phyloP scores from a whole-genome alignment of 2,888 invertebrate genomes.

The Chironomus riparius region DNA sequence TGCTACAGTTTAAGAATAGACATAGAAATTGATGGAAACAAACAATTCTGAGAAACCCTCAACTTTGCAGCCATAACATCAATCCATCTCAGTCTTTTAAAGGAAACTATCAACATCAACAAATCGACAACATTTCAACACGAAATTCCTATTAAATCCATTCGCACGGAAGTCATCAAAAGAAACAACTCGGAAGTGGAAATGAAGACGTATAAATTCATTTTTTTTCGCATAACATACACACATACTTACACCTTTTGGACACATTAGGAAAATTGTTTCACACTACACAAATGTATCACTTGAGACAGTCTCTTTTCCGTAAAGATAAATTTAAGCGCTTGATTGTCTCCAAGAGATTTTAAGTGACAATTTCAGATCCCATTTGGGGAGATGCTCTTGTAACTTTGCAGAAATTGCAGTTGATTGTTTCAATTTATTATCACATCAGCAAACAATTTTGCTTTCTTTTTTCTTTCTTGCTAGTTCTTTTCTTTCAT shows the following conservation, averaged over 20 bases:
- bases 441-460: not conserved
- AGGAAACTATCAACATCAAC: too few species aligned
- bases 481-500: too few species aligned
- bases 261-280: constrained; percentile 25
- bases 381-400: not conserved
- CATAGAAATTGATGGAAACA: too few species aligned
- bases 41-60: too few species aligned
- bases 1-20: too few species aligned
- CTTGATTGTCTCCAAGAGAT: constrained; percentile 11
- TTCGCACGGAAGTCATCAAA: too few species aligned
- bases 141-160: too few species aligned
- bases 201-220: not conserved
- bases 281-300: constrained; percentile 12
- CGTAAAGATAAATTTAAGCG: not conserved
- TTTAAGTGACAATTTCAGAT: constrained; percentile 12
- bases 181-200: too few species aligned
- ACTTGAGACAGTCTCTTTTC: not conserved
- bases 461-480: too few species aligned
- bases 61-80: too few species aligned
- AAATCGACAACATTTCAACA: too few species aligned
- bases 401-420: not conserved
- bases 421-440: constrained; percentile 9
- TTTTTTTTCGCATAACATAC: not conserved
- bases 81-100: too few species aligned
- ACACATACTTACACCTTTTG: not conserved